Evolutionary conservation across 37 sponge, comb jelly and placozoan species (phyloP).

Genomic region (Aphrocallistes beatrix): DNA sequence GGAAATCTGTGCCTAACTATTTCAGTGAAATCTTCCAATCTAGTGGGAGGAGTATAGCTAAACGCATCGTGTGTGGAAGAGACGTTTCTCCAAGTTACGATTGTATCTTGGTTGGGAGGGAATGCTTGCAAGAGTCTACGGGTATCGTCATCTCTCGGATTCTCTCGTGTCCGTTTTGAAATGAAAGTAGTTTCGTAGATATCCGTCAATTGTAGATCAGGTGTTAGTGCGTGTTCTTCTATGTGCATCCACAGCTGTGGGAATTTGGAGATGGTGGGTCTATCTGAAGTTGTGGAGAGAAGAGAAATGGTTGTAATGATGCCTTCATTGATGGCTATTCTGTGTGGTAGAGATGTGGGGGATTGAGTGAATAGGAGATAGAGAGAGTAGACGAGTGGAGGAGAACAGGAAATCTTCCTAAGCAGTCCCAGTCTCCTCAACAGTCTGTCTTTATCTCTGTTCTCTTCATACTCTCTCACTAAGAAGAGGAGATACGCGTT

Average conservation of each 20-base stretch:
- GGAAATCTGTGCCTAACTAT: neutral
- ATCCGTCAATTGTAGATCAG: neutral
- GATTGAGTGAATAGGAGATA: neutral
- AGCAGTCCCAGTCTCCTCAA: neutral
- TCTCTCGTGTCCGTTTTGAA: neutral
- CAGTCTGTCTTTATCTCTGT: neutral
- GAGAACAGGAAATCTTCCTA: neutral
- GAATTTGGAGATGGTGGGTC: neutral
- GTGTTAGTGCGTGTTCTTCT: neutral
- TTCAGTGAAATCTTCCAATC: neutral
- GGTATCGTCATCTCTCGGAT: neutral
- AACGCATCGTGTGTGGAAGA: neutral
- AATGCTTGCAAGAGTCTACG: neutral
- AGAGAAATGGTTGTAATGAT: neutral
- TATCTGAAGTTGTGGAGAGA: neutral
- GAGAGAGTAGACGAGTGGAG: neutral
- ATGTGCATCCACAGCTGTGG: neutral
- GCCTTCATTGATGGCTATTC: slow-evolving; percentile 13
- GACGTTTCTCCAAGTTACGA: neutral
- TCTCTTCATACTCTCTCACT: neutral
- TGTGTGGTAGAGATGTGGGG: neutral
- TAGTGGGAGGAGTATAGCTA: neutral
- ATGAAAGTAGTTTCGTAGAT: neutral
- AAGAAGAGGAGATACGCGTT: neutral
- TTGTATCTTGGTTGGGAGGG: neutral